Evolutionary conservation across 2,797 vertebrate genomes (phyloP).

Genomic region (Synanceia verrucosa): DNA sequence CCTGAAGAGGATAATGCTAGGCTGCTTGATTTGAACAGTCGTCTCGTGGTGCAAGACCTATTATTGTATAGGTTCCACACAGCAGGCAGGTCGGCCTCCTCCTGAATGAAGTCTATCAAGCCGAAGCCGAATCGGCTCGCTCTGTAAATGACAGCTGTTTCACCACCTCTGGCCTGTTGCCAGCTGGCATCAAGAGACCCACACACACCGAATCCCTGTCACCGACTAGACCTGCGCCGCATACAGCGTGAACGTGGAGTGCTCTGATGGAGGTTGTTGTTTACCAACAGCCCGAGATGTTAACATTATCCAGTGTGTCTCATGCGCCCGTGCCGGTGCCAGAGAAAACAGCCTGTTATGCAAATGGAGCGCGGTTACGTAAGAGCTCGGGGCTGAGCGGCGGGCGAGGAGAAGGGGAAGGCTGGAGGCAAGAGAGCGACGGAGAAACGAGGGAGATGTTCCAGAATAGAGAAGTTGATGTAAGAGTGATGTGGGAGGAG

Average conservation of each 20-base stretch:
- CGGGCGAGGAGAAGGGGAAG: constrained; percentile 37
- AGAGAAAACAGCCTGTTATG: constrained; percentile 78
- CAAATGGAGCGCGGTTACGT: constrained; percentile 75
- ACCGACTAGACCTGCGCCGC: constrained; percentile 34
- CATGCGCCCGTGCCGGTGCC: constrained; percentile 62
- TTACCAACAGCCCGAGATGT: constrained; percentile 74
- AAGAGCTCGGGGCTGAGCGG: constrained; percentile 72
- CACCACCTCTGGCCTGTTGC: constrained; percentile 63
- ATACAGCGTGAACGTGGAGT: constrained; percentile 44
- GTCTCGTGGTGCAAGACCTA: constrained; percentile 66
- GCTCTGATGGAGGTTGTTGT: constrained; percentile 68
- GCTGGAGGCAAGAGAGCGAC: constrained; percentile 37
- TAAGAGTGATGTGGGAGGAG: constrained; percentile 68
- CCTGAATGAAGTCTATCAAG: constrained; percentile 65
- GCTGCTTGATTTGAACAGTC: constrained; percentile 77
- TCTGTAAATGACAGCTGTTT: constrained; percentile 73
- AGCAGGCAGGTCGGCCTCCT: constrained; percentile 71
- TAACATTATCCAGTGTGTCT: constrained; percentile 70
- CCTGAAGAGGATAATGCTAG: constrained; percentile 79
- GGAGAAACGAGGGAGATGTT: constrained; percentile 57
- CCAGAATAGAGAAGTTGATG: constrained; percentile 63
- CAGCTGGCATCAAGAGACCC: constrained; percentile 63
- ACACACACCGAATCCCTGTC: constrained; percentile 45
- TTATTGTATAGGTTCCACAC: constrained; percentile 77
- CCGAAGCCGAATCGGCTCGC: constrained; percentile 34